Conservation (phyloP, 2,113 vertebrate genomes). For the Sciurus niger region DNA sequence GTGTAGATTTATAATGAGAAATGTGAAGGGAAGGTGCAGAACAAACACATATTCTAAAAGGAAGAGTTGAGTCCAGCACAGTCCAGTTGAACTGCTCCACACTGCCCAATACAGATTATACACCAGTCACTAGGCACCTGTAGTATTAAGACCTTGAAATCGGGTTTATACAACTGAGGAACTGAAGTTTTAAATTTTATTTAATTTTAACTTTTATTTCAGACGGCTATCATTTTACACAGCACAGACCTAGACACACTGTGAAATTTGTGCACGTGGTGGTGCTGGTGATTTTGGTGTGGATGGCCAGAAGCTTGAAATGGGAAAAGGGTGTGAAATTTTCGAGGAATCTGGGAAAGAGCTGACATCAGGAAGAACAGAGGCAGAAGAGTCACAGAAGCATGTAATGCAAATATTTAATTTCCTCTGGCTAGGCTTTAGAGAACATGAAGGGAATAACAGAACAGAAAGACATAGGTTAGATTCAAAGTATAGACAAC, state of each 20-base stretch:
- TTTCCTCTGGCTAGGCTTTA: background rate
- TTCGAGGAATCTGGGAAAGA: background rate
- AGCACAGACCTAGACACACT: background rate
- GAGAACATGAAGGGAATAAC: background rate
- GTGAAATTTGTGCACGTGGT: no score
- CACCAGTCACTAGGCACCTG: background rate
- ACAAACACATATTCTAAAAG: background rate
- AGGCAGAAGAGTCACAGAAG: background rate
- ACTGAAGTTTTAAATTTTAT: no score
- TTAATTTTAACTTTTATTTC: no score
- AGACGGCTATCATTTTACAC: background rate
- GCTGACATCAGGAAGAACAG: background rate
- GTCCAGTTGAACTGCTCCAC: background rate
- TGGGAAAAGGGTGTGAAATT: background rate
- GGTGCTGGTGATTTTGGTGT: fast-evolving
- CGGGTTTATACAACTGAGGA: no score
- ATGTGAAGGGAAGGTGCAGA: background rate
- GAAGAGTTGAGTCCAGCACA: background rate
- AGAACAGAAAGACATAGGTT: background rate
- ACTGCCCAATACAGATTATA: no score
- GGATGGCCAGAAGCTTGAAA: background rate
- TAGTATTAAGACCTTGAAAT: background rate
- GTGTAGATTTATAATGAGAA: background rate
- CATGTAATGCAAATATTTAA: background rate
- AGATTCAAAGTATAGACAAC: background rate